Conservation (phyloP, 2,113 vertebrate genomes). For the Ailuropoda melanoleuca region DNA sequence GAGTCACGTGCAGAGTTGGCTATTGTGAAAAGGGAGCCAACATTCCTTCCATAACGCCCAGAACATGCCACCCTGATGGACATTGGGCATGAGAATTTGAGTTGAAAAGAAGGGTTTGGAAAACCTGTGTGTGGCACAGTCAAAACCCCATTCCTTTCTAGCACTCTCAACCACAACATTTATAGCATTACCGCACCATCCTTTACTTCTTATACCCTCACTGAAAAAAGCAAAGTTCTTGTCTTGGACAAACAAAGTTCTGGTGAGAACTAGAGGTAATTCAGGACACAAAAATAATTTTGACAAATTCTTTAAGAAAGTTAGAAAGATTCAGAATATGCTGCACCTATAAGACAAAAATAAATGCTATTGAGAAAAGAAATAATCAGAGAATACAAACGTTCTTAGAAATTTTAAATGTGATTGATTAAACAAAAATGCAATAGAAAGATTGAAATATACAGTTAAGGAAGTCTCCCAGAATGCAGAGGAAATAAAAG, state of each 20-base stretch:
- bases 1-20: too few species aligned
- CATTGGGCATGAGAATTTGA: background rate
- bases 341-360: background rate
- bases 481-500: background rate
- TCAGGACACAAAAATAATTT: background rate
- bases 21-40: background rate
- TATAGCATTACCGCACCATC: background rate
- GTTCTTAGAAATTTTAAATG: background rate
- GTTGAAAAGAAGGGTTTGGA: background rate
- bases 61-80: background rate
- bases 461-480: background rate
- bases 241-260: background rate
- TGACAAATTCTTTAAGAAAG: background rate
- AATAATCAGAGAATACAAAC: background rate
- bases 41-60: background rate
- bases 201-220: background rate
- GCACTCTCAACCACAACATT: background rate
- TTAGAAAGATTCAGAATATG: background rate
- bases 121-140: background rate
- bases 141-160: background rate
- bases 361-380: background rate
- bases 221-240: background rate
- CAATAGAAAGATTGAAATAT: background rate
- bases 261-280: background rate
- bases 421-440: background rate